phyloP scores from a whole-genome alignment of 64 coral and sea anemone species.

The Montipora efflorescens region DNA sequence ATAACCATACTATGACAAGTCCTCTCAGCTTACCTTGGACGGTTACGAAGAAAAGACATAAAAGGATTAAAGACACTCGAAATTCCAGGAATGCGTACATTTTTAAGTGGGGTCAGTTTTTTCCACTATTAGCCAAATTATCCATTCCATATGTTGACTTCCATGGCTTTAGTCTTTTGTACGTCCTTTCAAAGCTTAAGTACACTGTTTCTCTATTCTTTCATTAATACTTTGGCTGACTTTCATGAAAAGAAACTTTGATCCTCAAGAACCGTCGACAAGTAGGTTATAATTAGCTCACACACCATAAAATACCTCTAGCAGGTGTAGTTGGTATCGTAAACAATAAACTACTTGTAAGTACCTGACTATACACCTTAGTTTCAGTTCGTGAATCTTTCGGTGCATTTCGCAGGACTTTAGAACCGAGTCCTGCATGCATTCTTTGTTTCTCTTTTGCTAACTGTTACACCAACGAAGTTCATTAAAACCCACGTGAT shows the following conservation, averaged over 20 bases:
- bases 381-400: background rate
- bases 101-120: background rate
- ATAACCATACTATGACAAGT: no score
- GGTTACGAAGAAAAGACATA: background rate
- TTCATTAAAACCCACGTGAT: no score
- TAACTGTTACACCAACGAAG: no score
- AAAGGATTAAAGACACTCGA: background rate
- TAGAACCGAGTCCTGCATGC: no score
- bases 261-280: no score
- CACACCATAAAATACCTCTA: background rate
- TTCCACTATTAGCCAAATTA: background rate
- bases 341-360: slow-evolving; percentile 34
- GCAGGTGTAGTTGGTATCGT: background rate
- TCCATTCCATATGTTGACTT: background rate
- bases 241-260: no score
- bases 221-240: no score
- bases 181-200: no score
- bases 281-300: background rate
- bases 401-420: background rate
- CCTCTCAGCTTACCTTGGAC: background rate
- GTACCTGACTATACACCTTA: background rate
- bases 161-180: background rate
- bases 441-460: no score
- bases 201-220: no score
- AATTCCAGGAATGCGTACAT: background rate